A percentile compares a stretch with the other conserved stretches of the same genome.
Conservation (phyloP, 2,113 vertebrate species). For the Gavialis gangeticus region DNA sequence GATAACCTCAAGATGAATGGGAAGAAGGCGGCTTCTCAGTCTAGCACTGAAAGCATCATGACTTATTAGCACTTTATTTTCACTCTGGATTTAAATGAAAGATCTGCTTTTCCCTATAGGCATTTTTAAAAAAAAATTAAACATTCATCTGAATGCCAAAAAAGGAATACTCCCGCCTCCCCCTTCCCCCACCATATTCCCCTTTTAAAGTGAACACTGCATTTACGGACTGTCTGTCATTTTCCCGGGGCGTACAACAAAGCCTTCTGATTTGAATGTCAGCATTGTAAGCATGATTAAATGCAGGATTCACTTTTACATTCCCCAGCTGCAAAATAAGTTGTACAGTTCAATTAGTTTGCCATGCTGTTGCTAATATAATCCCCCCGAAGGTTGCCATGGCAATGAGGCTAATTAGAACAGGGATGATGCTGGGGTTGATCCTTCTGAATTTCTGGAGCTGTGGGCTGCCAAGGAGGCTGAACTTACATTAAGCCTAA, state of each 20-base stretch:
- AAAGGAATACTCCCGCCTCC: background rate
- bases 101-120: slow-evolving; percentile 4
- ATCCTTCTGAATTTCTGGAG: slow-evolving; percentile 20
- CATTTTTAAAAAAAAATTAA: slow-evolving; percentile 22
- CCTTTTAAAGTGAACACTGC: slow-evolving; percentile 45
- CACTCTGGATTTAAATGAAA: background rate
- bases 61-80: slow-evolving; percentile 10
- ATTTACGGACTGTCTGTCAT: slow-evolving; percentile 60
- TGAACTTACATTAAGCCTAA: background rate
- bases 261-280: slow-evolving; percentile 77
- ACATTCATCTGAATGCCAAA: slow-evolving; percentile 48
- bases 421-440: background rate
- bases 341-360: slow-evolving; percentile 60
- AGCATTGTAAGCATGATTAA: slow-evolving; percentile 63
- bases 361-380: slow-evolving; percentile 56
- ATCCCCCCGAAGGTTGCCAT: slow-evolving; percentile 49
- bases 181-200: background rate
- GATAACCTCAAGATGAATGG: slow-evolving; percentile 35
- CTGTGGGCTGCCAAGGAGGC: background rate
- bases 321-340: slow-evolving; percentile 75
- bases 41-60: background rate
- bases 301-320: slow-evolving; percentile 59
- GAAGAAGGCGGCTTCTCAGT: slow-evolving; percentile 10
- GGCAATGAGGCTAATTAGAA: slow-evolving; percentile 47
- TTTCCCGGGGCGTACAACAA: slow-evolving; percentile 55